A percentile compares a stretch with the other conserved stretches of the same genome.
These are phyloP conservation scores for Schlechtendalia chinensis DNA, from an alignment of 1,140 invertebrate genomes.

Conservation along the genomic window DNA sequence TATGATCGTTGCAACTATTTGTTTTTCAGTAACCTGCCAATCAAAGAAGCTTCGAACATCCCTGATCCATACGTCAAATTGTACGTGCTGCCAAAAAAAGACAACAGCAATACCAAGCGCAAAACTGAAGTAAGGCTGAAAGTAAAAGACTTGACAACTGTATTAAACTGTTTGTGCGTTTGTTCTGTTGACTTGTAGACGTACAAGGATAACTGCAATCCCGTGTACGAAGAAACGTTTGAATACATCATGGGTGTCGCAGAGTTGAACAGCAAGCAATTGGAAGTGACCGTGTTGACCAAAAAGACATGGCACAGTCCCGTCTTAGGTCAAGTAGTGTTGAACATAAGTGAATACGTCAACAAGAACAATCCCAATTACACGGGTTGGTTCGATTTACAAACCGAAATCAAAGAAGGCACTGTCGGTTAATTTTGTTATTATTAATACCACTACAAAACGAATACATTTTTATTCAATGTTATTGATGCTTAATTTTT, in stretches of 20 bases:
- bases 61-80: slow-evolving; percentile 94
- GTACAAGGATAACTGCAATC: slow-evolving; percentile 86
- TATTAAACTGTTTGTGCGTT: not conserved
- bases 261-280: slow-evolving; percentile 68
- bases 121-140: slow-evolving; percentile 71
- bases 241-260: slow-evolving; percentile 77
- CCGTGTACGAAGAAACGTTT: slow-evolving; percentile 86
- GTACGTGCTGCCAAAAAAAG: slow-evolving; percentile 81
- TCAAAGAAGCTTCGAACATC: slow-evolving; percentile 82
- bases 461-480: not conserved
- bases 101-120: slow-evolving; percentile 79
- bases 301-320: slow-evolving; percentile 78
- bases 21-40: slow-evolving; percentile 72
- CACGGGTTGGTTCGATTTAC: slow-evolving; percentile 41
- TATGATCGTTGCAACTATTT: slow-evolving; percentile 24
- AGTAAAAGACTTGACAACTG: not conserved
- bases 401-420: slow-evolving; percentile 31
- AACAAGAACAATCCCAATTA: not conserved
- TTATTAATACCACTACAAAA: not conserved
- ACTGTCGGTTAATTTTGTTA: not conserved
- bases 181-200: slow-evolving; percentile 58
- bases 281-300: slow-evolving; percentile 79
- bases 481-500: slow-evolving; percentile 14
- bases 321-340: slow-evolving; percentile 73
- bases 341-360: slow-evolving; percentile 51